Conservation (phyloP, 2,797 vertebrate species). For the Labroides dimidiatus region DNA sequence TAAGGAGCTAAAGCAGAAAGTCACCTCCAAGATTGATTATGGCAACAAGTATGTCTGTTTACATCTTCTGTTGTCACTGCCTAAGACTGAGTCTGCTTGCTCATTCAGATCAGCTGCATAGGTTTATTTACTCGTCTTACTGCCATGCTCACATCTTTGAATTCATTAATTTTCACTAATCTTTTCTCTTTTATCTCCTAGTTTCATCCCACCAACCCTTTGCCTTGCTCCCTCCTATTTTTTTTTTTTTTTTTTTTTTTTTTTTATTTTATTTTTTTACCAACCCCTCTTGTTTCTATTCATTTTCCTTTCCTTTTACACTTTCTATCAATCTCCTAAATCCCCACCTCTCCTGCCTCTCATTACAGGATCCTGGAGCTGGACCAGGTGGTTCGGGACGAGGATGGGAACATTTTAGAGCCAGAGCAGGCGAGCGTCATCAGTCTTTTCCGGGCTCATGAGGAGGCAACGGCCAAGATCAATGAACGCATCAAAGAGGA, state of each 20-base stretch:
- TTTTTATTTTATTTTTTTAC: too few species aligned
- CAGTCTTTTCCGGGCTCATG: constrained; percentile 94
- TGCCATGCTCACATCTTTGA: background rate
- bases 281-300: background rate
- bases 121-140: background rate
- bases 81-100: background rate
- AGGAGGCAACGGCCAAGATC: constrained; percentile 92
- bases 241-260: too few species aligned
- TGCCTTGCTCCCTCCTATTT: background rate
- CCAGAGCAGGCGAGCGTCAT: constrained; percentile 95
- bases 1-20: constrained; percentile 98
- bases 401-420: constrained; percentile 95
- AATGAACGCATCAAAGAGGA: constrained; percentile 96
- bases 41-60: constrained; percentile 91
- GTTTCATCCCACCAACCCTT: background rate
- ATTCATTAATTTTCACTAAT: background rate
- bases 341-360: background rate
- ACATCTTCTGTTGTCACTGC: background rate
- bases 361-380: constrained; percentile 90
- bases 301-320: background rate
- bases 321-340: background rate
- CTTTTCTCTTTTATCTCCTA: background rate
- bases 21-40: constrained; percentile 98
- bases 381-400: constrained; percentile 94
- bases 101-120: background rate